Percentiles rank a stretch among this genome's conserved stretches.
phyloP scores from a whole-genome alignment of 1,140 invertebrate species.

The Mactra quadrangularis region DNA sequence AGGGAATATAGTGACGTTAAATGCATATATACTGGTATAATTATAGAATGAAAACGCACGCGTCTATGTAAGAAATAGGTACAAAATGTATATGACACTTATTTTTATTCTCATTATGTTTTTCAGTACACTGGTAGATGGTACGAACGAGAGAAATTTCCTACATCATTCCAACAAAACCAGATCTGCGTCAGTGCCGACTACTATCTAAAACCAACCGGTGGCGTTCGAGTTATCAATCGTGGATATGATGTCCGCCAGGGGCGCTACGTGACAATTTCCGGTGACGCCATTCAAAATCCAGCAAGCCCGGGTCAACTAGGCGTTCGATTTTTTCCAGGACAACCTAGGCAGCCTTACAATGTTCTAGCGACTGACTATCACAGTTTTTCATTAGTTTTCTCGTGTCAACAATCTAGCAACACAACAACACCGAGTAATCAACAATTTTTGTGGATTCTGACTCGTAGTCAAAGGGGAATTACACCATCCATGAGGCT shows the following conservation, averaged over 20 bases:
- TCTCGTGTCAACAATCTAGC: background rate
- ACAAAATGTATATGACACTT: too few relatives aligned
- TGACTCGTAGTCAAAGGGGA: background rate
- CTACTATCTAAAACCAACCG: background rate
- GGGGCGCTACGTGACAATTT: conserved; percentile 1
- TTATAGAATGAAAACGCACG: too few relatives aligned
- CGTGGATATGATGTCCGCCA: background rate
- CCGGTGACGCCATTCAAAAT: conserved; percentile 10
- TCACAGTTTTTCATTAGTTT: background rate
- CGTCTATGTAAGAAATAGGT: too few relatives aligned
- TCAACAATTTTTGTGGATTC: background rate
- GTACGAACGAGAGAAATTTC: conserved; percentile 17
- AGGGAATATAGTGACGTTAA: too few relatives aligned
- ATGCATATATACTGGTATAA: too few relatives aligned
- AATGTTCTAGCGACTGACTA: conserved; percentile 2
- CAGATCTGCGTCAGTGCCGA: background rate
- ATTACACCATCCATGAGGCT: background rate
- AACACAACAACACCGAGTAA: background rate
- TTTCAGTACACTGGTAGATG: conserved; percentile 6
- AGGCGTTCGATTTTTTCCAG: conserved; percentile 16
- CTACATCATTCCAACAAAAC: background rate
- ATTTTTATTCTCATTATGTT: too few relatives aligned
- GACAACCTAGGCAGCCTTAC: conserved; percentile 2
- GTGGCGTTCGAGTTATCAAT: background rate
- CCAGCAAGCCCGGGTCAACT: background rate